Evolutionary conservation across 2,797 vertebrate species (phyloP).

Genomic region (Bryconaethiops microstoma): DNA sequence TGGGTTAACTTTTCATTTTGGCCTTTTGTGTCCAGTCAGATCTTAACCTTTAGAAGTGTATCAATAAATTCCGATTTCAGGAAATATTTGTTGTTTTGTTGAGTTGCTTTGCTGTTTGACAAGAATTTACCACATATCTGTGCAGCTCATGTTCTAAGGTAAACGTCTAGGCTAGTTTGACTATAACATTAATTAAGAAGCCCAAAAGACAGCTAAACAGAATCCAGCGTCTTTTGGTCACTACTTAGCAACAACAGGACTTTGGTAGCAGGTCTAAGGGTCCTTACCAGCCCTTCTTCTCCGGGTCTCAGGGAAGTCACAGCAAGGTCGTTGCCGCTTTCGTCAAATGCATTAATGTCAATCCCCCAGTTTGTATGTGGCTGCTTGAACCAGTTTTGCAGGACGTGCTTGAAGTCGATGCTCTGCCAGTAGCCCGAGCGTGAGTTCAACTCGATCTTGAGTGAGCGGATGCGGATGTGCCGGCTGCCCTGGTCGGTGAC

Average conservation of each 20-base stretch:
- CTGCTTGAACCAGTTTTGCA: conserved; percentile 99
- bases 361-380: conserved; percentile 99
- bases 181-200: too few species aligned
- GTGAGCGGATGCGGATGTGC: conserved; percentile 96
- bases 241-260: background rate
- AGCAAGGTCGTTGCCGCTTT: conserved; percentile 94
- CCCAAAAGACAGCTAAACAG: too few species aligned
- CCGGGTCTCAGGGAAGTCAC: conserved; percentile 94
- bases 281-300: conserved; percentile 97
- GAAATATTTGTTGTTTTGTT: too few species aligned
- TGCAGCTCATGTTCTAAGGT: too few species aligned
- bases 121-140: too few species aligned
- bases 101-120: too few species aligned
- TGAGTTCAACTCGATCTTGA: conserved; percentile 96
- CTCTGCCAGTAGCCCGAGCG: conserved; percentile 96
- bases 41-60: too few species aligned
- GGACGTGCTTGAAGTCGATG: conserved; percentile 98
- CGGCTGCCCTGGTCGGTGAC: conserved; percentile 92
- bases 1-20: too few species aligned
- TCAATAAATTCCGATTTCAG: too few species aligned
- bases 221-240: too few species aligned
- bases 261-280: conserved; percentile 74
- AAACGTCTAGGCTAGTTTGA: too few species aligned
- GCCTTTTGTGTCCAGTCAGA: too few species aligned
- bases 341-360: conserved; percentile 97